Evolutionary conservation across 2,888 invertebrate species (phyloP).

Genomic region (Meteorus colon): DNA sequence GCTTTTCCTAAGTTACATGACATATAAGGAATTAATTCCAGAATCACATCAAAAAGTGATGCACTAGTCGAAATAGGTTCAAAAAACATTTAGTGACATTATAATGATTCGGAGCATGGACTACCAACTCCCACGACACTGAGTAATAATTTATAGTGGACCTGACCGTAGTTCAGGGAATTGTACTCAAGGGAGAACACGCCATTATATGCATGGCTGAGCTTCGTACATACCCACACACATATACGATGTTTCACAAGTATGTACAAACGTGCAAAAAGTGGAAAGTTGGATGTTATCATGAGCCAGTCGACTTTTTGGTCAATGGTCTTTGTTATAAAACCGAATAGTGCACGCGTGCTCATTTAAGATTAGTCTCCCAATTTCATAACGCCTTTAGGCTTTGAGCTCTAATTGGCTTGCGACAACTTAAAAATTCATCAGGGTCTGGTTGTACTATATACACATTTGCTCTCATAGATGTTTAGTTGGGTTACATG

Average conservation of each 20-base stretch:
- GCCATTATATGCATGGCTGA: background rate
- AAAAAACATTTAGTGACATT: background rate
- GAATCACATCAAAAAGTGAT: background rate
- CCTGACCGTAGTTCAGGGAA: background rate
- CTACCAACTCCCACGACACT: background rate
- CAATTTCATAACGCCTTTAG: slow-evolving; percentile 46
- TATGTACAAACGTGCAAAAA: background rate
- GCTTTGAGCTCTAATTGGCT: slow-evolving; percentile 50
- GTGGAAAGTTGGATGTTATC: background rate
- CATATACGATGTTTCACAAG: background rate
- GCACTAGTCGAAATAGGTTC: background rate
- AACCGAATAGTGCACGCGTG: background rate
- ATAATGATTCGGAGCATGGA: background rate
- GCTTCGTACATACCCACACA: background rate
- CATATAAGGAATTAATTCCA: background rate
- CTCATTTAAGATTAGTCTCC: slow-evolving; percentile 11
- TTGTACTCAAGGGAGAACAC: background rate
- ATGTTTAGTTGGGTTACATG: slow-evolving; percentile 1
- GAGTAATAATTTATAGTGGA: background rate
- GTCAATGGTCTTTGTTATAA: slow-evolving; percentile 7
- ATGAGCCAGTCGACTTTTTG: background rate
- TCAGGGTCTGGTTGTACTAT: slow-evolving; percentile 21
- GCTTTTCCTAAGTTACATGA: no score
- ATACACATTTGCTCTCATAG: slow-evolving; percentile 5
- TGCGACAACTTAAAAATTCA: slow-evolving; percentile 52